Conservation (phyloP, 2,797 vertebrate species). For the Ceryle rudis region DNA sequence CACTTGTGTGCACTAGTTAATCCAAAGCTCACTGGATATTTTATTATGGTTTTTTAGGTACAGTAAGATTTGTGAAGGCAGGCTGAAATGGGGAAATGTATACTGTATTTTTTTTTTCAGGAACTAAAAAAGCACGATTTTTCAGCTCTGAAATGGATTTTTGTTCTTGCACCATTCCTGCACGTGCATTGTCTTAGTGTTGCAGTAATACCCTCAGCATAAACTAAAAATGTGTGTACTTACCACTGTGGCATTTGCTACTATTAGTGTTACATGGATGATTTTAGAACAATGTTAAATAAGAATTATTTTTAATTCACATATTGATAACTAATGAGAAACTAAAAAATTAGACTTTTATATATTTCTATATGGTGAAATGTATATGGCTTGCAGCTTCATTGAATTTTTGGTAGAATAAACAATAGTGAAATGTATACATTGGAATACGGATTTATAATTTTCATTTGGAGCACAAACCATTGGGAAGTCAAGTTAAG, state of each 20-base stretch:
- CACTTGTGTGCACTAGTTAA: background rate
- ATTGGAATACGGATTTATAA: conserved; percentile 45
- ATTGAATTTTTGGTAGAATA: conserved; percentile 61
- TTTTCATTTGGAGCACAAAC: conserved; percentile 7
- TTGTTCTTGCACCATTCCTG: background rate
- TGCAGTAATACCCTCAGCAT: background rate
- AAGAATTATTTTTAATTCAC: conserved; percentile 34
- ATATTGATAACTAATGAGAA: background rate
- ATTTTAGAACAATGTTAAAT: conserved; percentile 31
- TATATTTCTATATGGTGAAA: conserved; percentile 61
- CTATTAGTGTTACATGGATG: background rate
- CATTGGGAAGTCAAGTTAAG: background rate
- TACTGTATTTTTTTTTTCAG: background rate
- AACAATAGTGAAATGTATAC: conserved; percentile 33
- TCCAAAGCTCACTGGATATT: background rate
- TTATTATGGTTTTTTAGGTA: background rate
- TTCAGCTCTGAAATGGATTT: background rate
- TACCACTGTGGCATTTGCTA: conserved; percentile 16
- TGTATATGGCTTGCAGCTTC: conserved; percentile 51
- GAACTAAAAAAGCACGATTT: background rate
- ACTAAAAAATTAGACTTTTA: conserved; percentile 5
- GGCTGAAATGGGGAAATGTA: background rate
- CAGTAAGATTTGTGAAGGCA: background rate
- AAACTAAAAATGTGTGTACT: background rate
- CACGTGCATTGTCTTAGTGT: background rate